Evolutionary conservation across 2,797 vertebrate species (phyloP).

Genomic region (Sphenodon punctatus): DNA sequence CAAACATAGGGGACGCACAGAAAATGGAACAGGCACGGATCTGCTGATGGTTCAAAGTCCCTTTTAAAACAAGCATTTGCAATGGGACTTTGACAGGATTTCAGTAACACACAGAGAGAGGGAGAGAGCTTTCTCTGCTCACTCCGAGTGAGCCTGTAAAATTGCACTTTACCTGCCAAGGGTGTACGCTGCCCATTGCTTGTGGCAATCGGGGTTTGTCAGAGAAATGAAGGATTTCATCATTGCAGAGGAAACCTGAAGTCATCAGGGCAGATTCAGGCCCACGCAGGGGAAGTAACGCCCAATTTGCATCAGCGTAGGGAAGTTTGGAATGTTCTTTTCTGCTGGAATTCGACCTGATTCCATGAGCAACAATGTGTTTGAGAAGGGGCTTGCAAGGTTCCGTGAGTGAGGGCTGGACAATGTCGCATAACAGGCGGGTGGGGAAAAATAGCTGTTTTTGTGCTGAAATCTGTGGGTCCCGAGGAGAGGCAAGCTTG

Average conservation of each 20-base stretch:
- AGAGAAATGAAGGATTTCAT: accelerated
- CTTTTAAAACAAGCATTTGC: neutral
- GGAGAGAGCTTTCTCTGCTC: too few species aligned
- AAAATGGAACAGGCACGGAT: neutral
- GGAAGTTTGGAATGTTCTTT: too few species aligned
- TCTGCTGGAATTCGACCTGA: too few species aligned
- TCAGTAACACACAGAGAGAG: neutral
- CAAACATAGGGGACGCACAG: neutral
- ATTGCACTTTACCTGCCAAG: accelerated
- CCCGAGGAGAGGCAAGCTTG: neutral
- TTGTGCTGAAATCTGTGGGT: neutral
- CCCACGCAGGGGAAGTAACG: too few species aligned
- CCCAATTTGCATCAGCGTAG: too few species aligned
- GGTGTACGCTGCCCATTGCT: accelerated
- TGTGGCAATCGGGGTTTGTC: accelerated
- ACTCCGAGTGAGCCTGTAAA: neutral
- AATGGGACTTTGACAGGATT: neutral
- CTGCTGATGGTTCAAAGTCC: neutral
- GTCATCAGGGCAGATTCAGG: neutral
- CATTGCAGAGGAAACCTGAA: accelerated
- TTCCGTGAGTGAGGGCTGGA: too few species aligned
- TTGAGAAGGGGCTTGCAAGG: too few species aligned
- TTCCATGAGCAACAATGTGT: too few species aligned
- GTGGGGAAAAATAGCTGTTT: neutral
- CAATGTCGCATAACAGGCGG: too few species aligned